phyloP scores from a whole-genome alignment of 30 jellyfish, hydroid and myxozoan genomes.

The Aurelia coerulea region DNA sequence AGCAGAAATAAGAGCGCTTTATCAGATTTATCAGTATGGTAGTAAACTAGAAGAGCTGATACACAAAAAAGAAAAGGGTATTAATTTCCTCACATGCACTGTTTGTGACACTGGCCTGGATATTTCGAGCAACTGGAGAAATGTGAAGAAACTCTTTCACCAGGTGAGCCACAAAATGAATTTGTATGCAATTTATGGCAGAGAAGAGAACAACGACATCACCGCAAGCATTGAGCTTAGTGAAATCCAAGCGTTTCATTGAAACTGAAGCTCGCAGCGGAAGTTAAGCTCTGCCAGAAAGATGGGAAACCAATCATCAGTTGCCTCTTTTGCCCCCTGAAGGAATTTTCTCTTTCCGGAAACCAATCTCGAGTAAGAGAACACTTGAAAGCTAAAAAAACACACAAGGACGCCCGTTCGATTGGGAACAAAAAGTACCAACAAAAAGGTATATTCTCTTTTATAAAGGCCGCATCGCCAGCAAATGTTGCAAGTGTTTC shows the following conservation, averaged over 20 bases:
- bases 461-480: not conserved
- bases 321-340: slow-evolving; percentile 12
- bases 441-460: not conserved
- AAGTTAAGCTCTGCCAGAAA: not conserved
- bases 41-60: slow-evolving; percentile 4
- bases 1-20: slow-evolving; percentile 2
- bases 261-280: slow-evolving; percentile 31
- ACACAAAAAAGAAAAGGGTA: slow-evolving; percentile 8
- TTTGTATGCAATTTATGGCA: slow-evolving; percentile 10
- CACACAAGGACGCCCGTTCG: not conserved
- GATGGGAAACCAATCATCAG: slow-evolving; percentile 11
- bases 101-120: slow-evolving; percentile 27
- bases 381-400: slow-evolving; percentile 12
- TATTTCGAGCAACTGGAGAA: slow-evolving; percentile 28
- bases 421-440: not conserved
- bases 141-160: slow-evolving; percentile 15
- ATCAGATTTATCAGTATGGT: slow-evolving; percentile 26
- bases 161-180: slow-evolving; percentile 29
- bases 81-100: slow-evolving; percentile 5
- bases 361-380: slow-evolving; percentile 14
- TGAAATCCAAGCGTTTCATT: slow-evolving; percentile 30
- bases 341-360: slow-evolving; percentile 7
- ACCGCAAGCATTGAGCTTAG: slow-evolving; percentile 1
- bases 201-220: not conserved
- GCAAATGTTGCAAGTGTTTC: not conserved